Conservation (phyloP, 2,797 vertebrate genomes). For the Cichlasoma orientale region DNA sequence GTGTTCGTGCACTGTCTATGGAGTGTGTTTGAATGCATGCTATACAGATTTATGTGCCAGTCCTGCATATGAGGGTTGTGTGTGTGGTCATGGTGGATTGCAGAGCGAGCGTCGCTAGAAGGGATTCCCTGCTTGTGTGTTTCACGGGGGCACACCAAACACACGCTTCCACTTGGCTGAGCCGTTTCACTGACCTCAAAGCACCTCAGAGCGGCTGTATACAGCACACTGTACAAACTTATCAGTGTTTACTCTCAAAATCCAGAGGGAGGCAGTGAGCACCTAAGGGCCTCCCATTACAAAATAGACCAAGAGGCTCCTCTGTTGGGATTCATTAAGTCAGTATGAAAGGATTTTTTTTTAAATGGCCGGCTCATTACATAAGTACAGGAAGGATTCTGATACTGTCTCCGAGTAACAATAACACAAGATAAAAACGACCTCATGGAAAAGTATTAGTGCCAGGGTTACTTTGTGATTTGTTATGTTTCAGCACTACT, state of each 20-base stretch:
- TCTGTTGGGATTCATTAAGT: background rate
- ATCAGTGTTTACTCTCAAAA: background rate
- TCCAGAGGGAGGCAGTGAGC: constrained; percentile 4
- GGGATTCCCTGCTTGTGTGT: constrained; percentile 74
- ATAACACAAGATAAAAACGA: background rate
- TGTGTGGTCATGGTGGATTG: constrained; percentile 19
- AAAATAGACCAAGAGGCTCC: background rate
- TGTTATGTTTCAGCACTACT: background rate
- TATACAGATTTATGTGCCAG: constrained; percentile 1
- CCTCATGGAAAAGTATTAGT: background rate
- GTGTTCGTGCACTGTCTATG: background rate
- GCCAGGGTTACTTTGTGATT: background rate
- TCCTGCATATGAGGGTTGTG: background rate
- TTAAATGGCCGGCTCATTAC: background rate
- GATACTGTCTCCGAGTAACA: background rate
- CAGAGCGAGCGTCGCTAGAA: constrained; percentile 45
- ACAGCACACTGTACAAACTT: constrained; percentile 15
- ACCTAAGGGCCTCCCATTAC: background rate
- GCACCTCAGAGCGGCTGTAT: constrained; percentile 25
- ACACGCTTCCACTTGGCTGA: constrained; percentile 54
- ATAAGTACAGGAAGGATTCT: background rate
- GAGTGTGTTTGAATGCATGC: background rate
- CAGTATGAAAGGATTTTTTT: background rate
- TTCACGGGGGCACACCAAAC: constrained; percentile 45
- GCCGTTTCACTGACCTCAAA: constrained; percentile 48